phyloP scores from a whole-genome alignment of 92 coral and sea anemone genomes.

The Blastomussa wellsi region DNA sequence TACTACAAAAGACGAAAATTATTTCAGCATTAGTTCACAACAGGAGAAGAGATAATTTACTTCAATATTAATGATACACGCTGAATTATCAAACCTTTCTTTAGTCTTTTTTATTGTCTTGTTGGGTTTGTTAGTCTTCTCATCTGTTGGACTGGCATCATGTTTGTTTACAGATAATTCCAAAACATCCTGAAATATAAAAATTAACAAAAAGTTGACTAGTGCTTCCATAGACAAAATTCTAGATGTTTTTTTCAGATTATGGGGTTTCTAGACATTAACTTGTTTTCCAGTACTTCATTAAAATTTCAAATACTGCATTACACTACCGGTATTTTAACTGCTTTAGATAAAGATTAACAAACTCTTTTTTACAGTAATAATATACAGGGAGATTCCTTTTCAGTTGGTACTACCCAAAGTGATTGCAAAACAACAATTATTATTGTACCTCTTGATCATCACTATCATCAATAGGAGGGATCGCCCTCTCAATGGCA shows the following conservation, averaged over 20 bases:
- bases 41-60: not conserved
- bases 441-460: conserved; percentile 18
- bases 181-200: conserved; percentile 15
- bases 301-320: too few relatives aligned
- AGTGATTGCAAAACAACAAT: not conserved
- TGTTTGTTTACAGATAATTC: not conserved
- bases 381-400: too few relatives aligned
- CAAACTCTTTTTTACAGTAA: too few relatives aligned
- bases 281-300: not conserved
- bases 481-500: conserved; percentile 6
- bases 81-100: not conserved
- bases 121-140: not conserved
- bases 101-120: not conserved
- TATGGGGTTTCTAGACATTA: not conserved
- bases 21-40: not conserved
- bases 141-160: not conserved
- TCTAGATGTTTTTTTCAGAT: not conserved
- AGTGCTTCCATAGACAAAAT: not conserved
- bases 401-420: not conserved
- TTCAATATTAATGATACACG: not conserved
- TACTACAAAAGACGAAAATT: not conserved
- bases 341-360: too few relatives aligned
- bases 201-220: not conserved
- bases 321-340: too few relatives aligned
- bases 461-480: not conserved